These are phyloP conservation scores for Dreissena polymorpha DNA, from an alignment of 1,140 invertebrate species.

Conservation along the genomic window DNA sequence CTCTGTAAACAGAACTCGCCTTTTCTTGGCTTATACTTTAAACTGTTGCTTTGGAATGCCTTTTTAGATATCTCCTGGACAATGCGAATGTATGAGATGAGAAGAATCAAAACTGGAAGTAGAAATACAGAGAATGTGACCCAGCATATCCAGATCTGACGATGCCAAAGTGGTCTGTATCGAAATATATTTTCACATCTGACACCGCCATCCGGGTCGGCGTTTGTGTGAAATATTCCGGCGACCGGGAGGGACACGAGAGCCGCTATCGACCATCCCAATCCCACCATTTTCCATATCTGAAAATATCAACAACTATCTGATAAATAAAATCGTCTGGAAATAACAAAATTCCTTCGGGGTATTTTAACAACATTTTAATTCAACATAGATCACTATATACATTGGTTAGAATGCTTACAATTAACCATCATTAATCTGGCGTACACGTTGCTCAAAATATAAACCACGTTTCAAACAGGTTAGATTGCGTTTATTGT, in stretches of 20 bases:
- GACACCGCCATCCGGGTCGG: conserved; percentile 49
- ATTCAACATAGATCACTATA: too few species aligned
- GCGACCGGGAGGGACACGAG: conserved; percentile 45
- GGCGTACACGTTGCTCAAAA: too few species aligned
- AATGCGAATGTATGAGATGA: conserved; percentile 74
- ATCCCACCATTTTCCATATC: conserved; percentile 56
- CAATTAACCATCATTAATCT: too few species aligned
- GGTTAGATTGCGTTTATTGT: too few species aligned
- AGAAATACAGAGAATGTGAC: conserved; percentile 72
- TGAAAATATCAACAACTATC: conserved; percentile 18
- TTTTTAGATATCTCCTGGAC: conserved; percentile 76
- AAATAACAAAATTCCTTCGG: too few species aligned
- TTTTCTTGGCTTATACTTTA: conserved; percentile 36
- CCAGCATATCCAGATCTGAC: conserved; percentile 75
- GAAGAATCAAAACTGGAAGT: conserved; percentile 73
- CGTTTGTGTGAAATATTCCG: conserved; percentile 66
- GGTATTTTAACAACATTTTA: too few species aligned
- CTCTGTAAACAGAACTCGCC: conserved; percentile 74
- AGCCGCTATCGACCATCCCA: conserved; percentile 55
- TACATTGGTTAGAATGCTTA: too few species aligned
- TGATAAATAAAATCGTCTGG: not conserved
- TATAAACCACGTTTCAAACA: too few species aligned
- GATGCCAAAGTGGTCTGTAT: conserved; percentile 62
- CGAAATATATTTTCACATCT: conserved; percentile 75
- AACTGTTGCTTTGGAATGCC: conserved; percentile 62